A percentile compares a stretch with the other conserved stretches of the same genome.
These are phyloP conservation scores for Pogonocherus hispidulus DNA, from an alignment of 2,888 invertebrate species.

Conservation along the genomic window DNA sequence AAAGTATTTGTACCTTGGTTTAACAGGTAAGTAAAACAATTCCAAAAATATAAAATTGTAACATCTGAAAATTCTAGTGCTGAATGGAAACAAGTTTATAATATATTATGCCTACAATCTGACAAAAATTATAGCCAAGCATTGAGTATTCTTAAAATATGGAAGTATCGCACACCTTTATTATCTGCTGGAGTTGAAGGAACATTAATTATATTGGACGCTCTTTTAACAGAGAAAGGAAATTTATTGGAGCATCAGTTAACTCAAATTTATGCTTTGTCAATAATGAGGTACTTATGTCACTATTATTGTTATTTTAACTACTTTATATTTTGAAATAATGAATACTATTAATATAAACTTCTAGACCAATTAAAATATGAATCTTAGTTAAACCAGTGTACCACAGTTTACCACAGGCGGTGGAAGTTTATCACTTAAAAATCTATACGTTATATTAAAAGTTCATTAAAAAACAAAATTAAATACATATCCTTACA, in stretches of 20 bases:
- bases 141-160: conserved; percentile 70
- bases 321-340: no score
- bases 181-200: conserved; percentile 76
- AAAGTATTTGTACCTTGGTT: conserved; percentile 67
- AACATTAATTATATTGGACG: conserved; percentile 73
- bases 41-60: neutral
- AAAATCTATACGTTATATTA: no score
- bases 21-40: conserved; percentile 59
- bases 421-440: no score
- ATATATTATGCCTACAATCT: conserved; percentile 67
- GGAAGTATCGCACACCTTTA: conserved; percentile 73
- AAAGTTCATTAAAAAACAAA: no score
- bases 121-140: conserved; percentile 66
- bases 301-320: no score
- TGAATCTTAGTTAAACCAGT: no score
- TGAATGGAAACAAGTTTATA: conserved; percentile 72
- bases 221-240: conserved; percentile 66
- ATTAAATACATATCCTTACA: no score
- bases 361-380: no score
- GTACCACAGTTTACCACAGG: no score
- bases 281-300: conserved; percentile 75
- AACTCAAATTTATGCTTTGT: conserved; percentile 74
- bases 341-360: no score
- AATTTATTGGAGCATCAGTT: conserved; percentile 69
- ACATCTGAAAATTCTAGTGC: conserved; percentile 57